phyloP scores from a whole-genome alignment of 1,140 invertebrate species.

The Lasioglossum baleicum region DNA sequence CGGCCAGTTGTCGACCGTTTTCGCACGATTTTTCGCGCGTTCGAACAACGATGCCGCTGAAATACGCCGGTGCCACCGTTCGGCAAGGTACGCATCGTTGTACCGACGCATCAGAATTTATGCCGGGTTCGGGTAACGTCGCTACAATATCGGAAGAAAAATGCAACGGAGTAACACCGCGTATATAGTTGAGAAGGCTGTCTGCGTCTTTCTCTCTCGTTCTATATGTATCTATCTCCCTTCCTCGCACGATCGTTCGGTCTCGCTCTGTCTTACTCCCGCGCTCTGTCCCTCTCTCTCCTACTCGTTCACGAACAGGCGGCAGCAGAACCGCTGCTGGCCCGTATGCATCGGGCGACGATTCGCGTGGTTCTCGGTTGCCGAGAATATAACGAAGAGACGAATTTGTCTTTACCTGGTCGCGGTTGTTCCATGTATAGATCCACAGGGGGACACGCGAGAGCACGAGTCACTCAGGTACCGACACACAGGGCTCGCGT shows the following conservation, averaged over 20 bases:
- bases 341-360: constrained; percentile 59
- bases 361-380: constrained; percentile 48
- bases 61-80: not conserved
- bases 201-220: constrained; percentile 19
- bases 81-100: not conserved
- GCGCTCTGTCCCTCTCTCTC: not conserved
- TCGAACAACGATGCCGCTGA: not conserved
- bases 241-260: too few relatives aligned
- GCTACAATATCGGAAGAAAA: constrained; percentile 1
- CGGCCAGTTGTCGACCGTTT: constrained; percentile 43
- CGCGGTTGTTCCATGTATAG: constrained; percentile 43
- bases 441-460: constrained; percentile 45
- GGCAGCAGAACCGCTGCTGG: constrained; percentile 27
- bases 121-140: not conserved
- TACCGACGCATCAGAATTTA: not conserved
- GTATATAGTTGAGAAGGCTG: constrained; percentile 14
- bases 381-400: constrained; percentile 33
- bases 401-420: constrained; percentile 56
- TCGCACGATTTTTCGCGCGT: constrained; percentile 45
- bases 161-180: constrained; percentile 8
- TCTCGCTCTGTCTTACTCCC: not conserved
- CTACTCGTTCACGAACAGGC: not conserved
- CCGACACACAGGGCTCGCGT: constrained; percentile 50
- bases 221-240: not conserved
- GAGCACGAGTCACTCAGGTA: constrained; percentile 39